phyloP scores from a whole-genome alignment of 30 jellyfish, hydroid and myxozoan genomes.

The Pelagia noctiluca region DNA sequence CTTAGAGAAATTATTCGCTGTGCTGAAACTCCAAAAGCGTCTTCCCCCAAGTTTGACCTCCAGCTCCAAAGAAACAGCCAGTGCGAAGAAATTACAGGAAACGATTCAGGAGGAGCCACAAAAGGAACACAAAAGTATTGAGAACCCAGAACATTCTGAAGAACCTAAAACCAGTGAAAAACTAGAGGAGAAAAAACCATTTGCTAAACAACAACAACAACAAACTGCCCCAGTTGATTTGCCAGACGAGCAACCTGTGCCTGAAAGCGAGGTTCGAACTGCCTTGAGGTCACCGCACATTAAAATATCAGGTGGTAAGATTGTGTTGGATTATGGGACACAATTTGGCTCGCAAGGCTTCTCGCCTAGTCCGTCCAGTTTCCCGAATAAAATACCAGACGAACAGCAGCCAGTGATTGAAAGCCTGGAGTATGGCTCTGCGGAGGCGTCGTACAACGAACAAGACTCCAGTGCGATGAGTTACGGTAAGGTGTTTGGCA shows the following conservation, averaged over 20 bases:
- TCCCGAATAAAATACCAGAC: not conserved
- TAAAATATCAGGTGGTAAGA: conserved; percentile 60
- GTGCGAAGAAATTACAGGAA: not conserved
- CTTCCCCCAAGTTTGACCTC: not conserved
- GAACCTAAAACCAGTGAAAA: not conserved
- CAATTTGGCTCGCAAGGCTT: not conserved
- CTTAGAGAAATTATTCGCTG: not conserved
- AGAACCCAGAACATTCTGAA: not conserved
- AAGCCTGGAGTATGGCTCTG: conserved; percentile 20
- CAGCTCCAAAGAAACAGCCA: not conserved
- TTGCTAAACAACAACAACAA: not conserved
- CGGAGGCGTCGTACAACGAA: conserved; percentile 38
- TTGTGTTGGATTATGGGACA: conserved; percentile 50
- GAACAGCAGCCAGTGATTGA: not conserved
- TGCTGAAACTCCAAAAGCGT: not conserved
- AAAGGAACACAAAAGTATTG: not conserved
- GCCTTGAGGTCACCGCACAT: conserved; percentile 66
- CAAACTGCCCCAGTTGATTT: not conserved
- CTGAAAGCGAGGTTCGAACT: conserved; percentile 32
- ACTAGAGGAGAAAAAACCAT: not conserved
- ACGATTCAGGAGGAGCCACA: not conserved
- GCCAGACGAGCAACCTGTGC: conserved; percentile 29
- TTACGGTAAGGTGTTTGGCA: conserved; percentile 95
- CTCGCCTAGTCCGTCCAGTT: not conserved
- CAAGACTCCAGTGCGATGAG: conserved; percentile 79